Evolutionary conservation across 2,888 invertebrate genomes (phyloP).

Genomic region (Tenthredo distinguenda): DNA sequence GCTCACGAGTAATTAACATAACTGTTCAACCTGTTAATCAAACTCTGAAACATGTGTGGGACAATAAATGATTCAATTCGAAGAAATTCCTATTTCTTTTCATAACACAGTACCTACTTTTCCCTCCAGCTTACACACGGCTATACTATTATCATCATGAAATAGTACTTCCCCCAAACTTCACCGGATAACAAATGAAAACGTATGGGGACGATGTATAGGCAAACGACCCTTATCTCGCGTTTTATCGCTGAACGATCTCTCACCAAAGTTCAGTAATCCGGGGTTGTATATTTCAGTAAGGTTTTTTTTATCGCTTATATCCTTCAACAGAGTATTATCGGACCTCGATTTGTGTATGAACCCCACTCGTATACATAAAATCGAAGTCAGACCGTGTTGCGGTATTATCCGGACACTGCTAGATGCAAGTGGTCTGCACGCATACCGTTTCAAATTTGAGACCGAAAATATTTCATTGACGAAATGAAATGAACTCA

Average conservation of each 20-base stretch:
- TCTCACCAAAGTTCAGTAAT: background rate
- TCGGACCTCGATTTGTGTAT: too few relatives aligned
- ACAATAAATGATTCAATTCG: background rate
- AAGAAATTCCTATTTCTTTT: background rate
- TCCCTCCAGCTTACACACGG: background rate
- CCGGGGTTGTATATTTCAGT: background rate
- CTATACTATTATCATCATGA: background rate
- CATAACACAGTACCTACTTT: background rate
- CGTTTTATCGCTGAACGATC: background rate
- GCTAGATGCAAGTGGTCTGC: too few relatives aligned
- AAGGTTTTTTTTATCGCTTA: background rate
- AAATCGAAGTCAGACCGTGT: background rate
- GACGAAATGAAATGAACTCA: background rate
- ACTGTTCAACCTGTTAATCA: background rate
- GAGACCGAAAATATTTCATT: background rate
- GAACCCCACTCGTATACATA: too few relatives aligned
- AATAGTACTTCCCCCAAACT: background rate
- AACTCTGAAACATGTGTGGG: background rate
- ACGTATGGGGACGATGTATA: background rate
- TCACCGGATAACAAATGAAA: conserved; percentile 1
- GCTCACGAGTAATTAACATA: background rate
- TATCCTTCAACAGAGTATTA: background rate
- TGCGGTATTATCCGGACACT: background rate
- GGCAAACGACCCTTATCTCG: background rate
- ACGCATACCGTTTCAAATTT: background rate